Evolutionary conservation across 2,797 vertebrate species (phyloP).

Genomic region (Kryptolebias ocellatus): DNA sequence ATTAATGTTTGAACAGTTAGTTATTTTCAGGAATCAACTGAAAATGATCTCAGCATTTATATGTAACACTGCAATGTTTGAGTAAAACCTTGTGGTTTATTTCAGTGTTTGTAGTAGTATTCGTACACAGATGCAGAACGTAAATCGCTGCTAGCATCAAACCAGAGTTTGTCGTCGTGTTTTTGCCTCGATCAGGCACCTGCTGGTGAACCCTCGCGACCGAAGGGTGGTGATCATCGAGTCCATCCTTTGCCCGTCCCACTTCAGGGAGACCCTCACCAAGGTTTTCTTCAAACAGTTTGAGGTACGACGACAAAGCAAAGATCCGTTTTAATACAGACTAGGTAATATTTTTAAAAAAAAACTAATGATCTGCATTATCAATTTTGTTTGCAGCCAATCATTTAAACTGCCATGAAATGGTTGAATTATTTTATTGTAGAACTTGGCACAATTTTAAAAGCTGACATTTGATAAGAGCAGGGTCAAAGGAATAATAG

Average conservation of each 20-base stretch:
- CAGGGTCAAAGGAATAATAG: not conserved
- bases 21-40: not conserved
- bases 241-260: conserved; percentile 94
- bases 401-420: too few relatives aligned
- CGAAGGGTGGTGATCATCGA: conserved; percentile 96
- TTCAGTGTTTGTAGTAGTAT: not conserved
- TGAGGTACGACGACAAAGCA: conserved; percentile 83
- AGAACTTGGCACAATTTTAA: too few relatives aligned
- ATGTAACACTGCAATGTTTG: not conserved
- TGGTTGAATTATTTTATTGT: too few relatives aligned
- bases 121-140: too few relatives aligned
- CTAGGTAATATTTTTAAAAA: not conserved
- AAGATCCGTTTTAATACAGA: not conserved
- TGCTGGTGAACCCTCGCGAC: conserved; percentile 97
- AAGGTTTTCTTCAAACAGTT: conserved; percentile 98
- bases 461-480: not conserved
- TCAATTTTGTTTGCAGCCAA: not conserved
- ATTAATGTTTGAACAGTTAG: not conserved
- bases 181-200: conserved; percentile 80
- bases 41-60: not conserved
- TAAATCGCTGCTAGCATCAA: not conserved
- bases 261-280: conserved; percentile 96
- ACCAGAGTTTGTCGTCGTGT: not conserved
- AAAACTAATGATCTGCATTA: not conserved
- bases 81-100: not conserved